phyloP scores from a whole-genome alignment of 2,113 vertebrate genomes.

The Probosciger aterrimus region DNA sequence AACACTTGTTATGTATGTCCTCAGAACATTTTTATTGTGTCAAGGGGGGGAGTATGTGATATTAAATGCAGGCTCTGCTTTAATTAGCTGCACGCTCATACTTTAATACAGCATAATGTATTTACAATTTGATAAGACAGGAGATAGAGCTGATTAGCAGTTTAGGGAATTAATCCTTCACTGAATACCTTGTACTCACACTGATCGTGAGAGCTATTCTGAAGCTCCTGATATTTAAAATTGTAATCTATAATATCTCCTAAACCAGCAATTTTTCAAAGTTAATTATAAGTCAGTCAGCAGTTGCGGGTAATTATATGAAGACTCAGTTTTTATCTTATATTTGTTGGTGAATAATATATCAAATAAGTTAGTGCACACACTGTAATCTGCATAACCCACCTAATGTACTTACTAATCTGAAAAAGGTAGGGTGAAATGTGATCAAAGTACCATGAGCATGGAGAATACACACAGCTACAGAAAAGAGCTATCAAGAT shows the following conservation, averaged over 20 bases:
- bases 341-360: constrained; percentile 40
- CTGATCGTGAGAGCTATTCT: constrained; percentile 39
- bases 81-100: constrained; percentile 44
- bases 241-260: constrained; percentile 37
- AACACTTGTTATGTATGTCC: not conserved
- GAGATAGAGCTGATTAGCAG: constrained; percentile 46
- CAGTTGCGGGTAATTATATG: constrained; percentile 40
- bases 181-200: constrained; percentile 33
- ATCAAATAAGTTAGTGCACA: not conserved
- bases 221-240: constrained; percentile 51
- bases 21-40: constrained; percentile 27
- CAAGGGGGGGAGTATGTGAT: not conserved
- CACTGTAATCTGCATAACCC: constrained; percentile 21
- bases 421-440: constrained; percentile 2
- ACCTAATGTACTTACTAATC: not conserved
- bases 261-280: constrained; percentile 59
- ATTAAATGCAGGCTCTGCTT: constrained; percentile 26
- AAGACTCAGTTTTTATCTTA: constrained; percentile 41
- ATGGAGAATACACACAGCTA: not conserved
- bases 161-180: constrained; percentile 49
- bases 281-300: constrained; percentile 65
- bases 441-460: not conserved
- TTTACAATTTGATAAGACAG: constrained; percentile 62
- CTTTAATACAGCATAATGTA: constrained; percentile 57
- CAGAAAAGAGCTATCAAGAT: not conserved